These are phyloP conservation scores for Oopsacas minuta DNA, from an alignment of 37 sponge, comb jelly and placozoan genomes.

Conservation along the genomic window DNA sequence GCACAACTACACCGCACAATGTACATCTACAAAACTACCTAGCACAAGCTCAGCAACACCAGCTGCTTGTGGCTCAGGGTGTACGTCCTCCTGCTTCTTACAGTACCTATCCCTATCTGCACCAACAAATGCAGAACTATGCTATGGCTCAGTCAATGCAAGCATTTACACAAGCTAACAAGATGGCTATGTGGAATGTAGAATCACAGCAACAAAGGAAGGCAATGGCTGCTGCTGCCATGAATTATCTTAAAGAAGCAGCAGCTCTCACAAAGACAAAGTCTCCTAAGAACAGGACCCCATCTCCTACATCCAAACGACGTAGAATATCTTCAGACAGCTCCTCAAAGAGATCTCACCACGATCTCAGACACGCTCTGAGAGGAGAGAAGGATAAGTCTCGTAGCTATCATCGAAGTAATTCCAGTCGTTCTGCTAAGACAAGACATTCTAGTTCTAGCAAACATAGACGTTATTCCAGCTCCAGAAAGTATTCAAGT, in stretches of 20 bases:
- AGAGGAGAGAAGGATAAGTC: neutral
- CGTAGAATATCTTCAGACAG: neutral
- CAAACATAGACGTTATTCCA: neutral
- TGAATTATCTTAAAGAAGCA: neutral
- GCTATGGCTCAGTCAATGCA: slow-evolving; percentile 16
- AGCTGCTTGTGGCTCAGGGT: neutral
- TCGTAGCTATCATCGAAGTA: neutral
- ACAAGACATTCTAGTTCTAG: neutral
- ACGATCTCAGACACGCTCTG: slow-evolving; percentile 3
- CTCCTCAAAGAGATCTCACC: neutral
- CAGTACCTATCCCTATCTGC: neutral
- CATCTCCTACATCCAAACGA: neutral
- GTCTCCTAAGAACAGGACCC: neutral
- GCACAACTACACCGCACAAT: neutral
- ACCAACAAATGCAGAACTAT: neutral
- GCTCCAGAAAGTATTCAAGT: neutral
- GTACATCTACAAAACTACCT: slow-evolving; percentile 13
- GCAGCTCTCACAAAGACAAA: neutral
- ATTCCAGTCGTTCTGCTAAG: neutral
- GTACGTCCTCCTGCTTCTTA: neutral
- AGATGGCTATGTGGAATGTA: neutral
- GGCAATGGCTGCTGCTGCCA: slow-evolving; percentile 15
- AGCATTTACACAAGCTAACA: neutral
- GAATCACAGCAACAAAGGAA: slow-evolving; percentile 2
- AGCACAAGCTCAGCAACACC: neutral